Conservation (phyloP, 2,888 invertebrate genomes). For the Chloroclystis v-ata region DNA sequence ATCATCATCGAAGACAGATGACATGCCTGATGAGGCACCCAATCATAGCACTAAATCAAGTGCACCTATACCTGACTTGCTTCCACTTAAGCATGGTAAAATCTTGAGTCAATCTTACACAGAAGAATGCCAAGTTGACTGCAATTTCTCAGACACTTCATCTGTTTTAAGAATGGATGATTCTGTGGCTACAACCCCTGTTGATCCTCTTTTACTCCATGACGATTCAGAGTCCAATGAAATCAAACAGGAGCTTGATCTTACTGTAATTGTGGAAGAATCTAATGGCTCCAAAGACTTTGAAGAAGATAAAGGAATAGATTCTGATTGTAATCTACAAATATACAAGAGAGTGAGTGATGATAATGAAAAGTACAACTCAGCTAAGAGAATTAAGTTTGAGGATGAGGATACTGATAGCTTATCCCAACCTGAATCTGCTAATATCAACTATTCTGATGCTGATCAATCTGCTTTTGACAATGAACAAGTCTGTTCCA, state of each 20-base stretch:
- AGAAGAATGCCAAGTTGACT: constrained; percentile 66
- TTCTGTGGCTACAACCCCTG: constrained; percentile 60
- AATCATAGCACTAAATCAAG: constrained; percentile 48
- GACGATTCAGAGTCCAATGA: constrained; percentile 58
- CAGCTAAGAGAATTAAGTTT: constrained; percentile 61
- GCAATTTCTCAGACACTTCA: constrained; percentile 67
- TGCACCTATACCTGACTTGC: constrained; percentile 66
- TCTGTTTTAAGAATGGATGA: constrained; percentile 64
- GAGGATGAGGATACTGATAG: constrained; percentile 51
- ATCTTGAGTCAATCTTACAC: constrained; percentile 52
- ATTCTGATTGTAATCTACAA: constrained; percentile 48
- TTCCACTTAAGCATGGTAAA: constrained; percentile 64
- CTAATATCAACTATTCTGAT: constrained; percentile 52
- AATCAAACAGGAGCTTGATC: constrained; percentile 58
- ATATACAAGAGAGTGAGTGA: constrained; percentile 60
- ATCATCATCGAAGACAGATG: constrained; percentile 76
- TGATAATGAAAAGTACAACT: constrained; percentile 49
- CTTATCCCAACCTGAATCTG: constrained; percentile 37
- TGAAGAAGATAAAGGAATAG: constrained; percentile 52
- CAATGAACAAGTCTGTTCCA: constrained; percentile 52
- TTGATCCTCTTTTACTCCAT: constrained; percentile 67
- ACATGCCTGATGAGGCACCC: constrained; percentile 47
- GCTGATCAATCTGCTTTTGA: constrained; percentile 45
- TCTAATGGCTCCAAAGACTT: constrained; percentile 50
- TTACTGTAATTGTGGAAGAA: constrained; percentile 66